Conservation (phyloP, 1,140 invertebrate species). For the Oedothorax gibbosus region DNA sequence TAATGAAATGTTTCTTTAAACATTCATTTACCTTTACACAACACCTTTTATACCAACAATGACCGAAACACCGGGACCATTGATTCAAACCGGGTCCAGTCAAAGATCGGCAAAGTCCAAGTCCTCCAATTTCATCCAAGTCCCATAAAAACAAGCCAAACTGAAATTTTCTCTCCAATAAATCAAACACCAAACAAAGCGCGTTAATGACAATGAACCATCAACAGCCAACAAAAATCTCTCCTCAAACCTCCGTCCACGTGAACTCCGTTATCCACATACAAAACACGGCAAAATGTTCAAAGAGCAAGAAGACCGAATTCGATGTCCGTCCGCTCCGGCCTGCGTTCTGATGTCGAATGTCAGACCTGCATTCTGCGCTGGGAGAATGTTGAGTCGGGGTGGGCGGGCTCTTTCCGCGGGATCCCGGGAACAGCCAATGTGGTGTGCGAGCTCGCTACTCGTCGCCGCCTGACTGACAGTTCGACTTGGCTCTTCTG, state of each 20-base stretch:
- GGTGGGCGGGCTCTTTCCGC: constrained; percentile 46
- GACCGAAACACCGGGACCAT: too few relatives aligned
- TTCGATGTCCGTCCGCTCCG: constrained; percentile 8
- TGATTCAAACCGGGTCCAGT: too few relatives aligned
- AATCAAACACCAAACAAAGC: too few relatives aligned
- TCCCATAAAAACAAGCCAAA: too few relatives aligned
- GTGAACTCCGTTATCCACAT: background rate
- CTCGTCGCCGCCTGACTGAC: constrained; percentile 47
- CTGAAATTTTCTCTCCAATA: too few relatives aligned
- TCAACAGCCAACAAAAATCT: background rate
- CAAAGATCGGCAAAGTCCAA: too few relatives aligned
- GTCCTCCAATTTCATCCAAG: too few relatives aligned
- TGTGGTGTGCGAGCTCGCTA: background rate
- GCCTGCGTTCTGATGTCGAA: constrained; percentile 16
- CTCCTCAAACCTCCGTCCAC: background rate
- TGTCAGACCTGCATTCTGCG: constrained; percentile 35
- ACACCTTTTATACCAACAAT: too few relatives aligned
- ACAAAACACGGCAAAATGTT: too few relatives aligned
- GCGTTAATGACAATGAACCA: too few relatives aligned
- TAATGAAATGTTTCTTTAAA: too few relatives aligned
- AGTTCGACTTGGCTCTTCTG: constrained; percentile 27
- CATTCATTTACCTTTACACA: too few relatives aligned
- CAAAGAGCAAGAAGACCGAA: background rate
- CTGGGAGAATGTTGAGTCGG: constrained; percentile 40
- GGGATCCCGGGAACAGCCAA: constrained; percentile 12